phyloP scores from a whole-genome alignment of 2,888 invertebrate genomes.

The Mimumesa dahlbomi region DNA sequence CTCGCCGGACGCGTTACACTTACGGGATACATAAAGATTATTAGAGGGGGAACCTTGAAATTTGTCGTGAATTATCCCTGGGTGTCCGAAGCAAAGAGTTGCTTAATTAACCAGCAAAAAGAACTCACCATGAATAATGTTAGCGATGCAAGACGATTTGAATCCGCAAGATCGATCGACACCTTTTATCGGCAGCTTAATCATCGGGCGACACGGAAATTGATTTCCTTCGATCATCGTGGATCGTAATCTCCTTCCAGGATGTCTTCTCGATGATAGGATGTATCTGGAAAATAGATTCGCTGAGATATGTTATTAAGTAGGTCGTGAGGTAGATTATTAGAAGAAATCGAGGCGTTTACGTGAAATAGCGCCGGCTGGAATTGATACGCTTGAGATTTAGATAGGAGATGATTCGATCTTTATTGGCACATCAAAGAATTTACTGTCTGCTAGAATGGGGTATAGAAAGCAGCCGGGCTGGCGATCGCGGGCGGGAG shows the following conservation, averaged over 20 bases:
- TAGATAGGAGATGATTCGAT: neutral
- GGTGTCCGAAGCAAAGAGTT: too few species aligned
- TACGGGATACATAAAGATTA: too few species aligned
- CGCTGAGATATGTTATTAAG: too few species aligned
- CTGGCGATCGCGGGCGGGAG: constrained; percentile 1
- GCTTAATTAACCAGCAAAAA: too few species aligned
- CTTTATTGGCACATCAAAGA: neutral
- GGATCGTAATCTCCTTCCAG: neutral
- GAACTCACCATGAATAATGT: too few species aligned
- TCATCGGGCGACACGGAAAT: constrained; percentile 14
- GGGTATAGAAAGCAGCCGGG: neutral
- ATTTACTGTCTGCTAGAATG: neutral
- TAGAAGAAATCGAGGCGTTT: too few species aligned
- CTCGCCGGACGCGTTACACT: neutral
- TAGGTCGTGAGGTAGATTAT: too few species aligned
- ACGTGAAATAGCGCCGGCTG: too few species aligned
- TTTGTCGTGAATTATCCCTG: too few species aligned
- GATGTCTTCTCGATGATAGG: neutral
- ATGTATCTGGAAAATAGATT: too few species aligned
- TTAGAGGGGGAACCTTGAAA: too few species aligned
- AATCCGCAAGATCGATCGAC: constrained; percentile 10
- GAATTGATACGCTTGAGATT: neutral
- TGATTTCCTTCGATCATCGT: constrained; percentile 2
- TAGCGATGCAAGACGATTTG: too few species aligned
- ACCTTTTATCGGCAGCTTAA: neutral